phyloP scores from a whole-genome alignment of 2,888 invertebrate genomes.

The Aphrophora alni region DNA sequence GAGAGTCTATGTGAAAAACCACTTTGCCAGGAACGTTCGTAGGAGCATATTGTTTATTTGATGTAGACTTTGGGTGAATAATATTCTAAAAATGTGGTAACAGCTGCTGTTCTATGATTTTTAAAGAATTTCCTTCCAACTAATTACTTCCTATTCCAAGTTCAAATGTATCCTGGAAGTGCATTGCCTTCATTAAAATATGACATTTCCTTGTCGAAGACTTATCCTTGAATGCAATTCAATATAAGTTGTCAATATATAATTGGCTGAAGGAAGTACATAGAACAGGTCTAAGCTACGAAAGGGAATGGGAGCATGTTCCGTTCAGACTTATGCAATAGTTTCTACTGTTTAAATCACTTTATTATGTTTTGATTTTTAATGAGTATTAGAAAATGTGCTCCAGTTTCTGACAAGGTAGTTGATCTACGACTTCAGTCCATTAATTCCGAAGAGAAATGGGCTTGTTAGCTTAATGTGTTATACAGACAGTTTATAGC shows the following conservation, averaged over 20 bases:
- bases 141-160: not conserved
- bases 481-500: not conserved
- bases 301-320: not conserved
- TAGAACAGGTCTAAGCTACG: not conserved
- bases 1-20: no score
- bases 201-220: not conserved
- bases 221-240: not conserved
- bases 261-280: not conserved
- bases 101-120: no score
- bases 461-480: not conserved
- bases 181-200: not conserved
- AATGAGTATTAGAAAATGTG: slow-evolving; percentile 1
- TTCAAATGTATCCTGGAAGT: not conserved
- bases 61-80: no score
- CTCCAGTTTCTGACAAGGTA: not conserved
- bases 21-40: no score
- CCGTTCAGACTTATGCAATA: not conserved
- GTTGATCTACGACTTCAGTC: not conserved
- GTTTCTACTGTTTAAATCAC: not conserved
- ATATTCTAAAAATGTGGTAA: no score
- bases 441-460: not conserved
- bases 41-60: no score
- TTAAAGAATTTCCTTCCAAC: no score
- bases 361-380: not conserved
- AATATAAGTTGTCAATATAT: not conserved